phyloP scores from a whole-genome alignment of 1,140 invertebrate genomes.

The Listronotus bonariensis region DNA sequence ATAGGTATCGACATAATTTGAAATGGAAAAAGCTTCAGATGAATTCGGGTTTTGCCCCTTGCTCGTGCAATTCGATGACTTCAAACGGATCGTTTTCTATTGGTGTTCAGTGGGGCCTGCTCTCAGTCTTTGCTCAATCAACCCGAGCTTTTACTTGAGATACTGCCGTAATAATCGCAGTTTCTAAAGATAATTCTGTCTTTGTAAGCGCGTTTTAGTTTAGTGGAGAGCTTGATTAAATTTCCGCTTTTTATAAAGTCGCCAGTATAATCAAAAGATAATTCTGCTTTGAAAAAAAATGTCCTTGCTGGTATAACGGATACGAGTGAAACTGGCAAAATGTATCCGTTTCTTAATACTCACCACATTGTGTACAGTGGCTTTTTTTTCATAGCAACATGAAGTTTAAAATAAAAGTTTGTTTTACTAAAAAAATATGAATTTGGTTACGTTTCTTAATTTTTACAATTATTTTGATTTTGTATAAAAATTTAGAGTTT shows the following conservation, averaged over 20 bases:
- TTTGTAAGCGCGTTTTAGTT: slow-evolving; percentile 33
- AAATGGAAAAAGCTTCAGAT: slow-evolving; percentile 24
- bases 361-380: too few species aligned
- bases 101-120: slow-evolving; percentile 27
- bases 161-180: slow-evolving; percentile 26
- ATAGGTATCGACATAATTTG: slow-evolving; percentile 27
- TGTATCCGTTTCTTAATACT: too few species aligned
- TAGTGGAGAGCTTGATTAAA: slow-evolving; percentile 37
- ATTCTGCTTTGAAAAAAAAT: slow-evolving; percentile 1
- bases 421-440: too few species aligned
- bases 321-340: too few species aligned
- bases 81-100: slow-evolving; percentile 39
- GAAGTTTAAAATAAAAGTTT: too few species aligned
- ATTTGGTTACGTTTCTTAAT: too few species aligned
- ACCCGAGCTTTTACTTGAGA: slow-evolving; percentile 27
- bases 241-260: slow-evolving; percentile 31
- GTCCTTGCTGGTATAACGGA: too few species aligned
- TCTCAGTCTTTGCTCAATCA: slow-evolving; percentile 39
- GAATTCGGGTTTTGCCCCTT: slow-evolving; percentile 14
- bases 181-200: slow-evolving; percentile 35
- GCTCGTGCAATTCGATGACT: slow-evolving; percentile 9
- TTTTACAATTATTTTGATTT: too few species aligned
- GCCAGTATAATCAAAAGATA: slow-evolving; percentile 9
- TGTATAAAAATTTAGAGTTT: too few species aligned
- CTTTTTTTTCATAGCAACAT: too few species aligned